Base-by-base conservation (phyloP, 1,140 invertebrate genomes). In the Melanaphis sacchari region DNA sequence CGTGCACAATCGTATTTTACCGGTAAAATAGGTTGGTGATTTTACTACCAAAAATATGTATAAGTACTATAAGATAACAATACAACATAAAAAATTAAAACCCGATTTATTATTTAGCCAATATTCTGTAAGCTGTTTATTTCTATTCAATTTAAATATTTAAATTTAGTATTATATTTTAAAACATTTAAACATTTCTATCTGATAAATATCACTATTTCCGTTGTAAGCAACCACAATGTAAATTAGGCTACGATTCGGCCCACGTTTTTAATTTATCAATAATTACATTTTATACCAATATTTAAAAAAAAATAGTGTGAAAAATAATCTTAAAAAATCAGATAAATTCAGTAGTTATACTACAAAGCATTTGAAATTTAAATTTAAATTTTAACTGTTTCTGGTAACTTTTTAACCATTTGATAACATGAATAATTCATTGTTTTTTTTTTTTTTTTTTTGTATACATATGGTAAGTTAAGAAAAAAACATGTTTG, bases 381-480 rank as follows among this genome's bases (percentile, higher is more conserved):
- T 81, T 49, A 81, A 91, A 91, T 91, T 81, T 49, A 91, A 91
- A 82, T 46, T 22, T 59, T 59, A 22, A 36, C 41, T 76, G 46
- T 40, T 49, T 81, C 90, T 43, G 66, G 59, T 81, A 81, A 91
- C 26, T 36, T 81, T 76, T 81, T 81, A 82, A 36, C 90, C 41
- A 81, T 91, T 36, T 46, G 66, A 91, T 91, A 91, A 82, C 21
- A 91, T 91, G 90, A 91, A 91, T 91, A 46, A 91, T 91, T 91
- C 66, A 91, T 91, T 91, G 49, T 81, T 82, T 15, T 49, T 49
- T 49, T 49, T 82, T 15, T 49, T 49, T 49, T 49, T 81, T 81
- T 52, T 49, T 38, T 49, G n/a, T 49, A 31, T 46, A 66, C 11
- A 31, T 66, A 66, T n/a, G 38, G 59, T 46, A 81, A 81, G 82